Evolutionary conservation across 2,113 vertebrate genomes (phyloP), one percentile per base, ranked within the genome.

Genomic region (Salvelinus fontinalis): DNA sequence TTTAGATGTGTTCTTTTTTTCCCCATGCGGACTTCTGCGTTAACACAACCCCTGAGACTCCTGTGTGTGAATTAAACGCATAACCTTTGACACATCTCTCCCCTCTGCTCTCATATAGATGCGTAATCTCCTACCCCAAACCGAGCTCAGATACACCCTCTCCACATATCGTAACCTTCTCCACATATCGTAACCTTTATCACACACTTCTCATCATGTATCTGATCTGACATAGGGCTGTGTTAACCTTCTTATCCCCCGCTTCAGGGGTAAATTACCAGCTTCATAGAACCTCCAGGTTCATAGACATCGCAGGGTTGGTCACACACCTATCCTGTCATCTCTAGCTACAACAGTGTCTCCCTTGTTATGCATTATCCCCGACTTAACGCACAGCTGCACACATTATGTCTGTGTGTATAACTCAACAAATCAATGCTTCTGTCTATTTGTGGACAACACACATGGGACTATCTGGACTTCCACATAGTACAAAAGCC

Each of bases 181-280:
- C 66, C 27, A 31, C 16, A 68, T 1, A 39, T n/a, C 0, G 8
- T 44, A 44, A 44, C 39, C 39, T 11, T 44, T 31, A 70, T 27
- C 7, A 59, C 70, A 62, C 44, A 66, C 69, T 70, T 75, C 44
- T 48, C 22, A 60, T 75, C 27, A 78, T 74, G 76, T 70, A 66
- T 83, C 62, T 18, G 9, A 27, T 26, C 22, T 27, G 39, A 44
- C 39, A 44, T 2, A 44, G 39, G 39, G 39, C 39, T 65, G 62
- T 9, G 62, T 73, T 71, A 51, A 78, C 81, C 78, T 74, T 84
- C 78, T 70, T 29, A 79, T 75, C 51, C 27, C 51, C 51, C 4
- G 48, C 77, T 70, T 77, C 66, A 81, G 76, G 79, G 73, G 77
- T 84, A 84, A 88, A 88, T 87, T 85, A 77, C 70, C n/a, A 51